Conservation (phyloP, 2,888 invertebrate genomes). For the Chalcosyrphus nemorum region DNA sequence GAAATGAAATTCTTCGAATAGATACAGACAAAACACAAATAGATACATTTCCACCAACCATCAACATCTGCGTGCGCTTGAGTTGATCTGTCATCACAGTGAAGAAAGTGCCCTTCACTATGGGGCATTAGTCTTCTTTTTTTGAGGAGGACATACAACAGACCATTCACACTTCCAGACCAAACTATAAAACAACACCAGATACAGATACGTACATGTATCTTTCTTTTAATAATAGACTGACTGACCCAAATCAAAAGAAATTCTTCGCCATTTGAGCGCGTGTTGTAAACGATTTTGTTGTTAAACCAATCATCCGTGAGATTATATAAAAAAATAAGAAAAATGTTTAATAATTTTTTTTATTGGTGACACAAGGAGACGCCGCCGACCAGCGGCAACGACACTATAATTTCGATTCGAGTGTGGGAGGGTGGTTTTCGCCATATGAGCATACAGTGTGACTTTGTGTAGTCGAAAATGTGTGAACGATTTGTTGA, state of each 20-base stretch:
- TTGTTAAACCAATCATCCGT: conserved; percentile 20
- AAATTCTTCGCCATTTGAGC: conserved; percentile 25
- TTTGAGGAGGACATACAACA: not conserved
- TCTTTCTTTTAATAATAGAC: conserved; percentile 22
- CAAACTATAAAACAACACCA: not conserved
- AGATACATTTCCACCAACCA: conserved; percentile 20
- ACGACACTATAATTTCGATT: not conserved
- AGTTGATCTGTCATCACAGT: conserved; percentile 42
- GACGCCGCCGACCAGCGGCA: conserved; percentile 8
- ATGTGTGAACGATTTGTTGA: conserved; percentile 18
- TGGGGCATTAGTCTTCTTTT: conserved; percentile 5
- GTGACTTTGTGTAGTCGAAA: not conserved
- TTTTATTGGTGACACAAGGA: conserved; percentile 40
- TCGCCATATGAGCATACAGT: conserved; percentile 12
- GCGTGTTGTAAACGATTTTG: conserved; percentile 14
- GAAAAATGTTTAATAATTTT: conserved; percentile 11
- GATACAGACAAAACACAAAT: not conserved
- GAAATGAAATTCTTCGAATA: not conserved
- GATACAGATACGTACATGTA: conserved; percentile 1
- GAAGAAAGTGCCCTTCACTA: conserved; percentile 39
- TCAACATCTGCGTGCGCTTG: conserved; percentile 42
- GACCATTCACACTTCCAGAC: conserved; percentile 26
- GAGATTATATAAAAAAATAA: conserved; percentile 1
- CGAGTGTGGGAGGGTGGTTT: conserved; percentile 40
- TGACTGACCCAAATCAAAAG: conserved; percentile 38